These are phyloP conservation scores for Myrmecobius fasciatus DNA, from an alignment of 2,113 vertebrate genomes.

Conservation along the genomic window DNA sequence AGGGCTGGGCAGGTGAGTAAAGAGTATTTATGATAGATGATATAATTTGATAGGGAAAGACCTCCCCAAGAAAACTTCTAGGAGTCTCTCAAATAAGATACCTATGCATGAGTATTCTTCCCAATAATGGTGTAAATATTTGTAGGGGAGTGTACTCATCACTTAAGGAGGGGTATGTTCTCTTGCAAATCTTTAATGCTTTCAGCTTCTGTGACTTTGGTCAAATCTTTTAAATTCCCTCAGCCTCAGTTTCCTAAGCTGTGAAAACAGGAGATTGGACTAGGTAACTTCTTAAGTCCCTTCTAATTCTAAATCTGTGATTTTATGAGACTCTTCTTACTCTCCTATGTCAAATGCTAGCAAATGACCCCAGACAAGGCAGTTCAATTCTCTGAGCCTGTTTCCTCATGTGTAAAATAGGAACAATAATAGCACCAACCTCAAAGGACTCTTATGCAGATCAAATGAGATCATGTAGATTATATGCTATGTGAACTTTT, in stretches of 20 bases:
- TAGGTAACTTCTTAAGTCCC: neutral
- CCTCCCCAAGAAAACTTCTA: neutral
- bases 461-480: conserved; percentile 3
- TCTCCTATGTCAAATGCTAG: neutral
- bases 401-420: conserved; percentile 31
- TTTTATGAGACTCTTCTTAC: neutral
- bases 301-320: neutral
- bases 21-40: neutral
- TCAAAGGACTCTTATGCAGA: neutral
- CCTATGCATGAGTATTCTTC: neutral
- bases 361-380: neutral
- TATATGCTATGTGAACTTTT: neutral
- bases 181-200: neutral
- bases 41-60: neutral
- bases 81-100: neutral
- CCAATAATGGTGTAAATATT: neutral
- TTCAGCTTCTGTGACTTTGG: neutral
- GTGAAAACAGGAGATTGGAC: neutral
- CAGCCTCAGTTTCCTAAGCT: neutral
- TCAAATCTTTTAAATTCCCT: neutral
- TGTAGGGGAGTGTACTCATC: neutral
- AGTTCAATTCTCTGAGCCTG: neutral
- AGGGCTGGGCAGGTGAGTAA: neutral
- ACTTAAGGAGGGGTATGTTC: neutral
- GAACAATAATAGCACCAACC: neutral